These are phyloP conservation scores for Phycodurus eques DNA, from an alignment of 2,113 vertebrate species.

Conservation along the genomic window DNA sequence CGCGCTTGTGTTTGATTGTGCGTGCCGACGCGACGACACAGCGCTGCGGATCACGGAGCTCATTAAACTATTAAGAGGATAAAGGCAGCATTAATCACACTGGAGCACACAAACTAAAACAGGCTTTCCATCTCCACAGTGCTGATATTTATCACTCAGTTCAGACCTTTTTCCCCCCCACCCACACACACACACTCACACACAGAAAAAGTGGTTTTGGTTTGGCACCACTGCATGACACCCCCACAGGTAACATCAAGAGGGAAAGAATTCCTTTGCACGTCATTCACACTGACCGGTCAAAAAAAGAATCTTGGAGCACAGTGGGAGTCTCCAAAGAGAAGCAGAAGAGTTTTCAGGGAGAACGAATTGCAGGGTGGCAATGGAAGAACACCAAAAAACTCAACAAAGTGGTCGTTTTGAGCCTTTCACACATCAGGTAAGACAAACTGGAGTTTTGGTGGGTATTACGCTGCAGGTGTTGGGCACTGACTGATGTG, in stretches of 20 bases:
- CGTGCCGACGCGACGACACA: not conserved
- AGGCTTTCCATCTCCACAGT: not conserved
- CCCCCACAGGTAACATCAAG: constrained; percentile 47
- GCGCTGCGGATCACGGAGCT: constrained; percentile 1
- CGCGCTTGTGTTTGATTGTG: not conserved
- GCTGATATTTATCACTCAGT: not conserved
- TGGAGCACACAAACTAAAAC: constrained; percentile 5
- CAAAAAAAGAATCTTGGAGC: constrained; percentile 13
- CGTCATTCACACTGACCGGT: constrained; percentile 57
- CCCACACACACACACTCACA: not conserved
- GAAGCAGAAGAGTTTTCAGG: constrained; percentile 16
- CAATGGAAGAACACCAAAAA: constrained; percentile 77
- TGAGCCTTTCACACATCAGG: constrained; percentile 75
- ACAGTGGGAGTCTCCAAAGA: constrained; percentile 22
- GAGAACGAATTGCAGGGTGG: constrained; percentile 38
- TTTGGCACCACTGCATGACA: constrained; percentile 10
- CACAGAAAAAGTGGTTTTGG: not conserved
- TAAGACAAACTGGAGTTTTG: constrained; percentile 63
- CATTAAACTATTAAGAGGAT: constrained; percentile 5
- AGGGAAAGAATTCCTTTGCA: constrained; percentile 46
- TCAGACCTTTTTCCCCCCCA: too few species aligned
- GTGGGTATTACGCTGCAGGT: constrained; percentile 10
- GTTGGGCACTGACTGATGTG: not conserved
- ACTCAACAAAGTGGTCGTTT: constrained; percentile 74
- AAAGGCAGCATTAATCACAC: constrained; percentile 4